These are phyloP conservation scores for Phortica okadai DNA, from an alignment of 2,888 invertebrate species.

Conservation along the genomic window DNA sequence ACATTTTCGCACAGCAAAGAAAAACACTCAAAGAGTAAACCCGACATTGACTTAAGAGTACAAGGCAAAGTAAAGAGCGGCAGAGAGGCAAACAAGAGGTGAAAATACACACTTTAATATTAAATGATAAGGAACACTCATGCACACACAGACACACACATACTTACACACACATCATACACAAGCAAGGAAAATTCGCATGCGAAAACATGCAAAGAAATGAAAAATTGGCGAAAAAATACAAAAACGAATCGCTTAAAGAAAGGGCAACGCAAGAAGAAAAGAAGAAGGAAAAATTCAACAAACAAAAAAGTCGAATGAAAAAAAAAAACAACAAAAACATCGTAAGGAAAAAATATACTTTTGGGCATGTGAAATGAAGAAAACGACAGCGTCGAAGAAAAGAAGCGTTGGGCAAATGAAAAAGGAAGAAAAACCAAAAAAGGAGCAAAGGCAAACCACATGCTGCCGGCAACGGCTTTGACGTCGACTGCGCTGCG, in stretches of 20 bases:
- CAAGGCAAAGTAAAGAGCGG: too few relatives aligned
- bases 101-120: too few relatives aligned
- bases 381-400: constrained; percentile 38
- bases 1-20: too few relatives aligned
- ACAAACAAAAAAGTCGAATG: constrained; percentile 12
- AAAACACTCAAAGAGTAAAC: too few relatives aligned
- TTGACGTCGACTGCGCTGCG: too few relatives aligned
- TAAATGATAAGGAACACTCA: background rate
- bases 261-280: constrained; percentile 36
- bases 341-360: constrained; percentile 30
- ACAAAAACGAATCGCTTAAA: background rate
- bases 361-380: too few relatives aligned
- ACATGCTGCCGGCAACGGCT: too few relatives aligned
- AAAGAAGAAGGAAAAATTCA: constrained; percentile 51
- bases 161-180: background rate
- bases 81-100: too few relatives aligned
- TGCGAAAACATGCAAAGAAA: constrained; percentile 34
- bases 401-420: constrained; percentile 47
- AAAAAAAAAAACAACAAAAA: constrained; percentile 44
- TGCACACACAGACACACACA: background rate
- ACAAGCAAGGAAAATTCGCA: constrained; percentile 39
- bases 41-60: too few relatives aligned
- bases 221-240: constrained; percentile 23
- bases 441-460: background rate
- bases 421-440: constrained; percentile 38